phyloP scores from a whole-genome alignment of 2,888 invertebrate species.

The Leptopterna dolabrata region DNA sequence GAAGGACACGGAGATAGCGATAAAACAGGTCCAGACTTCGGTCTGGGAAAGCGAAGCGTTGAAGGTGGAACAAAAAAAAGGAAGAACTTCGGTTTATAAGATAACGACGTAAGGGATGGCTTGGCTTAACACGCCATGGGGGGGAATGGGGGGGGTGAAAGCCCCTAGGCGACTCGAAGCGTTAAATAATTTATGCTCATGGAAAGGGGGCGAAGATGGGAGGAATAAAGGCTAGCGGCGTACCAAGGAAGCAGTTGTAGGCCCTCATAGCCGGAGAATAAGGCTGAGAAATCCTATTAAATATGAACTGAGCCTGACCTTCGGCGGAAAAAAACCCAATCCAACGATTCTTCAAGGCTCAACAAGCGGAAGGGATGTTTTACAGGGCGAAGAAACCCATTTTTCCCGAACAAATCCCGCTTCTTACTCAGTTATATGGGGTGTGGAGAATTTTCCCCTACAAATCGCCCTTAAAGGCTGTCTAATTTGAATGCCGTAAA shows the following conservation, averaged over 20 bases:
- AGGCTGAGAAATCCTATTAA: conserved; percentile 28
- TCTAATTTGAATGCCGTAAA: neutral
- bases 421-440: neutral
- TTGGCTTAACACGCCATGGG: neutral
- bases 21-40: neutral
- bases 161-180: neutral
- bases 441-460: neutral
- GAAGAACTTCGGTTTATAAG: neutral
- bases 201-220: neutral
- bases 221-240: neutral
- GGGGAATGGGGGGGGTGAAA: neutral
- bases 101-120: conserved; percentile 7
- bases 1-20: neutral
- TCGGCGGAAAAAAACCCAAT: neutral
- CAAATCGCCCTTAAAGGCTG: neutral
- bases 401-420: neutral
- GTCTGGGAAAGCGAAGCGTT: neutral
- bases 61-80: neutral
- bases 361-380: conserved; percentile 3
- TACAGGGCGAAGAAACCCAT: neutral
- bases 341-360: neutral
- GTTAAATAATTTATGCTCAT: conserved; percentile 37
- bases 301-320: conserved; percentile 20
- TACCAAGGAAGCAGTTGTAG: neutral
- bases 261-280: neutral